These are phyloP conservation scores for Phalacrocorax brasilianus DNA, from an alignment of 2,113 vertebrate species.

Conservation along the genomic window DNA sequence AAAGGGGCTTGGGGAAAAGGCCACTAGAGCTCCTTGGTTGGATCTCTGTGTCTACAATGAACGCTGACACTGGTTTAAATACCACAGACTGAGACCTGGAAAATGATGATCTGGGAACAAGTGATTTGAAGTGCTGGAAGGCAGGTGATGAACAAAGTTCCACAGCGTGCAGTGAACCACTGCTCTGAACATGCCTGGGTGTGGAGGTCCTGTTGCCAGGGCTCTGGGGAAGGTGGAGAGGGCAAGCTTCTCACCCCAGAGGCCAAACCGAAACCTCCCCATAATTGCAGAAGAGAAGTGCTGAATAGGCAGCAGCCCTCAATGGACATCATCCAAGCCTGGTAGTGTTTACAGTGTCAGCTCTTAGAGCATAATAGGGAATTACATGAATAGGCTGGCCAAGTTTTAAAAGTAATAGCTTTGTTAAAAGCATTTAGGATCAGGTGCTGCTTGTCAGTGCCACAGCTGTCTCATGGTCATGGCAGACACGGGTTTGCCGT, in stretches of 20 bases:
- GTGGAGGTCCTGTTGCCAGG: background rate
- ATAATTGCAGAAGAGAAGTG: background rate
- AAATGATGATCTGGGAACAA: background rate
- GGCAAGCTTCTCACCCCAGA: background rate
- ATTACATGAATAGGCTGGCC: constrained; percentile 13
- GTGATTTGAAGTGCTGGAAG: background rate
- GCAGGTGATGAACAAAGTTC: background rate
- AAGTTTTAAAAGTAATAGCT: constrained; percentile 24
- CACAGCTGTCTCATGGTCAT: rapidly evolving
- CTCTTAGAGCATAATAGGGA: constrained; percentile 2
- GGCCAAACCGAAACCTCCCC: background rate
- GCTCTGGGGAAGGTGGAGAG: background rate
- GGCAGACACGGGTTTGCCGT: background rate
- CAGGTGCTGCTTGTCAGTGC: background rate
- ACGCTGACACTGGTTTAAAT: background rate
- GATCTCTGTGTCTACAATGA: background rate
- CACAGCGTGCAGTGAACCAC: background rate
- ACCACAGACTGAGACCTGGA: background rate
- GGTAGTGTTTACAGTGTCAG: background rate
- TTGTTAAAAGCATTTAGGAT: constrained; percentile 46
- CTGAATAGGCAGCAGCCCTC: background rate
- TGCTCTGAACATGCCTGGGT: background rate
- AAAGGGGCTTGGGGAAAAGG: background rate
- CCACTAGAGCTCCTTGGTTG: background rate
- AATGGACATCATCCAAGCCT: background rate